Percentiles rank a stretch among this genome's conserved stretches.
Evolutionary conservation across 2,113 vertebrate species (phyloP).

Genomic region (Chamaetylas fuelleborni): DNA sequence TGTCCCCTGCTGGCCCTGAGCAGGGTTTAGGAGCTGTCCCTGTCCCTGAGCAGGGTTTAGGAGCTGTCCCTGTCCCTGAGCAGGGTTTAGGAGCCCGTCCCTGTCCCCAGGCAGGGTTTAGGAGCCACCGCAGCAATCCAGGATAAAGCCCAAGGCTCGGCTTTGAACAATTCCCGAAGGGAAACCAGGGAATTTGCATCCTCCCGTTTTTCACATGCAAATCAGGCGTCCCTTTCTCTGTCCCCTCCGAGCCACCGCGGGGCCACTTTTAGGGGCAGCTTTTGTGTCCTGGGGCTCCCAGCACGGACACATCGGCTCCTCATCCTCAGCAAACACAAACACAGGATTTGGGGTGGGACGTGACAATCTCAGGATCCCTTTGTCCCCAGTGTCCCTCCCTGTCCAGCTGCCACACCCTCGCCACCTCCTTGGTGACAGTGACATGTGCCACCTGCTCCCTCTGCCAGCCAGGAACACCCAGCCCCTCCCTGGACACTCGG

Average conservation of each 20-base stretch:
- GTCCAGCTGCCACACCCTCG: neutral
- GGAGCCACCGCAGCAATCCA: neutral
- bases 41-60: no score
- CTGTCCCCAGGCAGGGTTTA: neutral
- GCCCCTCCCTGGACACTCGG: neutral
- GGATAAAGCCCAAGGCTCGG: neutral
- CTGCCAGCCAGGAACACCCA: neutral
- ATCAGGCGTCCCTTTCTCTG: neutral
- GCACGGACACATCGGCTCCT: neutral
- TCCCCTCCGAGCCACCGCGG: neutral
- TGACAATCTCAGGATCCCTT: fast-evolving
- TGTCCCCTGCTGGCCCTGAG: no score
- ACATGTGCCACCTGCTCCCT: neutral
- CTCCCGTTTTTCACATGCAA: conserved; percentile 13
- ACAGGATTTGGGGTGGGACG: neutral
- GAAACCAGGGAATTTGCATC: neutral
- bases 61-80: no score
- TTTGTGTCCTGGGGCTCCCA: neutral
- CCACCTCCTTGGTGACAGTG: neutral
- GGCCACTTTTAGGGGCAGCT: neutral
- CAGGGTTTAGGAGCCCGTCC: no score
- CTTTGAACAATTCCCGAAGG: neutral
- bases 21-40: no score
- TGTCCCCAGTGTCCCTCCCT: neutral
- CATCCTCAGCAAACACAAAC: neutral